Evolutionary conservation across 2,797 vertebrate genomes (phyloP), one percentile per base, ranked within the genome.

Genomic region (Leontocebus nigricollis): DNA sequence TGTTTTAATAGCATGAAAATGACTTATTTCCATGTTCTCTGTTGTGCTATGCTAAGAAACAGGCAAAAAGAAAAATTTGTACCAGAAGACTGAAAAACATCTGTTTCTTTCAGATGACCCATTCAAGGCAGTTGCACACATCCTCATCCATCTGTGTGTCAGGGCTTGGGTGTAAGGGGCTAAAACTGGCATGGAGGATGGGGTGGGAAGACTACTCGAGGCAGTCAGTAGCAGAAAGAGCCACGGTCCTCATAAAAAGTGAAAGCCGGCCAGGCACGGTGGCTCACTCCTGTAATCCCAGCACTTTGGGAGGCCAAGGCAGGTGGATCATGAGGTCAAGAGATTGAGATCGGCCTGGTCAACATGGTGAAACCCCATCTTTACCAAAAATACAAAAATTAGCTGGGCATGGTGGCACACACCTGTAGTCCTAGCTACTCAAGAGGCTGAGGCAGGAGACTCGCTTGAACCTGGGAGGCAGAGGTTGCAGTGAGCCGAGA

Each of bases 1-100:
- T 89, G 82, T 97, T 82, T 94, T 96, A 96, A 96, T 94, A 91
- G 75, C 79, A 93, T 67, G 70, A 93, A 96, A 94, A 97, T 97
- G 96, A 96, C 96, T 97, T 96, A 96, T 81, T 93, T 94, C 70
- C 96, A 80, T 75, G 90, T 96, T 96, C 94, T 97, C 77, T 90
- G 80, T 88, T 3, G 1, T 82, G 17, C 57, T 80, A 15, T 52
- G 57, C 75, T 95, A 87, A 94, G 82, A 97, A 88, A 80, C 79
- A 80, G 81, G 41, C 12, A 92, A 67, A 85, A 93, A 39, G 80
- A 61, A 91, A 92, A 93, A 88, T 79, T 17, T 27, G 10, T 55
- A 76, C 64, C 55, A 87, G 80, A 92, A 93, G 86, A 89, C 41
- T 30, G 48, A 89, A 91, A 92, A 93, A 61, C 59, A 85, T 36